phyloP scores from a whole-genome alignment of 2,888 invertebrate genomes.

The Drosophila multiciliata region DNA sequence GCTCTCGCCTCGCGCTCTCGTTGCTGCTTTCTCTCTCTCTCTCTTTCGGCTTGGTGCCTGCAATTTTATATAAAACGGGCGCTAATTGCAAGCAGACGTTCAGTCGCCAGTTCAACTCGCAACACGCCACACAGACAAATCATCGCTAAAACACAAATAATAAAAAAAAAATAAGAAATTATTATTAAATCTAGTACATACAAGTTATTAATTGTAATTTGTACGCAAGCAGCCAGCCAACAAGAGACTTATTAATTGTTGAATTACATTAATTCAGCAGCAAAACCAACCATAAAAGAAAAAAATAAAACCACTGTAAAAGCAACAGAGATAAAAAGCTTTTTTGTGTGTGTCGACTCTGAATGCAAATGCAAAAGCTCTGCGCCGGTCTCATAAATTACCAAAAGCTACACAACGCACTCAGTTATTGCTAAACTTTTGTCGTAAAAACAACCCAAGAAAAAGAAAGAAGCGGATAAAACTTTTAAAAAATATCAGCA shows the following conservation, averaged over 20 bases:
- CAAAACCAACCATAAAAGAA: constrained; percentile 16
- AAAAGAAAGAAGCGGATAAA: constrained; percentile 4
- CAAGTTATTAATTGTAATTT: constrained; percentile 37
- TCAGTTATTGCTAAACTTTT: constrained; percentile 83
- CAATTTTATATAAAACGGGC: constrained; percentile 82
- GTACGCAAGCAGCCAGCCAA: constrained; percentile 48
- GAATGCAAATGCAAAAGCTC: constrained; percentile 69
- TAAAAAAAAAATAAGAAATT: constrained; percentile 21
- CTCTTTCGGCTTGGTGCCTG: constrained; percentile 43
- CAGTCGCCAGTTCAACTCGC: constrained; percentile 86
- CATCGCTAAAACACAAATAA: constrained; percentile 13
- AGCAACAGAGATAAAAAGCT: constrained; percentile 39
- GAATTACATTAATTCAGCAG: constrained; percentile 67
- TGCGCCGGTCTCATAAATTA: constrained; percentile 77
- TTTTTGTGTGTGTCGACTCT: constrained; percentile 37
- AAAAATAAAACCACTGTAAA: constrained; percentile 21
- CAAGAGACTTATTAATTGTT: constrained; percentile 57
- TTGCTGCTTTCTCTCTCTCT: background rate
- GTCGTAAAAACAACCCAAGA: constrained; percentile 62
- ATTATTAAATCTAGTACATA: constrained; percentile 25
- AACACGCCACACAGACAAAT: constrained; percentile 48
- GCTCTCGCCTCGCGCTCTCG: background rate
- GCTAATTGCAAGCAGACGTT: constrained; percentile 87
- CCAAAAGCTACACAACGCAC: constrained; percentile 64
- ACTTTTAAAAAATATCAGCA: constrained; percentile 24